Evolutionary conservation across 2,797 vertebrate species (phyloP), one percentile per base, ranked within the genome.

Genomic region (Anguilla megastoma): DNA sequence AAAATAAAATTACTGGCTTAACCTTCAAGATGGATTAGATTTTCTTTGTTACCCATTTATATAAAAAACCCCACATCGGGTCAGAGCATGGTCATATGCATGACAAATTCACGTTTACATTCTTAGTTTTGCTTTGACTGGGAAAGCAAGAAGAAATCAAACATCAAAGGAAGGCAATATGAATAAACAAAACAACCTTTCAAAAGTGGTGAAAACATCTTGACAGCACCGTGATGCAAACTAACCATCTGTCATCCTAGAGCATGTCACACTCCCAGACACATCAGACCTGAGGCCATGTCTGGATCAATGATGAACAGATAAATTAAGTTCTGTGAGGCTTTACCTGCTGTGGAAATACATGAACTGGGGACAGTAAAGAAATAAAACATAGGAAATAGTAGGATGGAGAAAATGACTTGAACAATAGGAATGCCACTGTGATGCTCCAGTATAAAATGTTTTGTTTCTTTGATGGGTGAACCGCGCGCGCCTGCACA

Each of bases 361-460:
- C 36, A 45, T 41, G 33, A 41, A 79, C n/a, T 18, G 36, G 69
- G 21, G 4, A 71, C 16, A 27, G 24, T 69, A 8, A 69, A 27
- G 63, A 66, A n/a, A 69, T 69, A 27, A 69, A 69, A 27, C 14
- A 69, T 8, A 69, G 6, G 9, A n/a, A n/a, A 69, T 27, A n/a
- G 63, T 27, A n/a, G 24, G n/a, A n/a, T 27, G 27, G 71, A 88
- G 16, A 85, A 86, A 60, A 86, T 4, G 1, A 89, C 4, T 89
- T 6, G 48, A 24, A 85, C 86, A 0, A 56, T 3, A 36, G 27
- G 88, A 16, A 54, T 74, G 36, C 60, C n/a, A 30, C 8, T 50
- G 48, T 27, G n/a, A 54, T 50, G 48, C 10, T 24, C 18, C 24
- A 33, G 10, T 60, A 21, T 83, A 41, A 86, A n/a, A 24, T 7